Percentiles rank a stretch among this genome's conserved stretches.
Evolutionary conservation across 2,797 vertebrate species (phyloP).

Genomic region (Intellagama lesueurii): DNA sequence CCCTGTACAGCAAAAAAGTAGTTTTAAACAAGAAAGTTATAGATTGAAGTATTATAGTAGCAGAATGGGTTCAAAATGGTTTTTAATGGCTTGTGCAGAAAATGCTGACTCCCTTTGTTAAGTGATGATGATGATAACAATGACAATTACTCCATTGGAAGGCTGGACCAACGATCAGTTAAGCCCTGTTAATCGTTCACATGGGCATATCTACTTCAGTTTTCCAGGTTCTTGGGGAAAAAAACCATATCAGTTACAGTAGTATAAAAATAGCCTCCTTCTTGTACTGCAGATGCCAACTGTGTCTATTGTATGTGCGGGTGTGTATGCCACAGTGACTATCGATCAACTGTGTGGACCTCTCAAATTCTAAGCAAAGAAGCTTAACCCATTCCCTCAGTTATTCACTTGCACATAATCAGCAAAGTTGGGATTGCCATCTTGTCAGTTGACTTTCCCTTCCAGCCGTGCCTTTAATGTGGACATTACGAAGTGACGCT

Average conservation of each 20-base stretch:
- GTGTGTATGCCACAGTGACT: neutral
- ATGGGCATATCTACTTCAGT: neutral
- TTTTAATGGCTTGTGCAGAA: neutral
- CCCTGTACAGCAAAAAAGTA: neutral
- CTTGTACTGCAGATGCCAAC: too few relatives aligned
- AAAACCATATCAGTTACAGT: neutral
- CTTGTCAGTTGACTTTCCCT: neutral
- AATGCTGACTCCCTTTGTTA: neutral
- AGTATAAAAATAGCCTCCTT: neutral
- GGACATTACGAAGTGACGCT: neutral
- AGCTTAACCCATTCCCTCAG: neutral
- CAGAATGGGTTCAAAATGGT: neutral
- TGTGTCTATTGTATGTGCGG: too few relatives aligned
- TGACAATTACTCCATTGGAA: neutral
- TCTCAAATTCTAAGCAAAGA: neutral
- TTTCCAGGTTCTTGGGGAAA: neutral
- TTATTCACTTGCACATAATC: neutral
- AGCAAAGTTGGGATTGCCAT: neutral
- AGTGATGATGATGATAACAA: neutral
- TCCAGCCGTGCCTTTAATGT: neutral
- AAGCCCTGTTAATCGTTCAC: too few relatives aligned
- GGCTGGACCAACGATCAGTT: too few relatives aligned
- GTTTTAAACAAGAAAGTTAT: neutral
- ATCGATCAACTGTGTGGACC: too few relatives aligned
- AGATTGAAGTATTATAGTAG: neutral